These are phyloP conservation scores for Nasalis larvatus DNA, from an alignment of 2,113 vertebrate species.

Conservation along the genomic window DNA sequence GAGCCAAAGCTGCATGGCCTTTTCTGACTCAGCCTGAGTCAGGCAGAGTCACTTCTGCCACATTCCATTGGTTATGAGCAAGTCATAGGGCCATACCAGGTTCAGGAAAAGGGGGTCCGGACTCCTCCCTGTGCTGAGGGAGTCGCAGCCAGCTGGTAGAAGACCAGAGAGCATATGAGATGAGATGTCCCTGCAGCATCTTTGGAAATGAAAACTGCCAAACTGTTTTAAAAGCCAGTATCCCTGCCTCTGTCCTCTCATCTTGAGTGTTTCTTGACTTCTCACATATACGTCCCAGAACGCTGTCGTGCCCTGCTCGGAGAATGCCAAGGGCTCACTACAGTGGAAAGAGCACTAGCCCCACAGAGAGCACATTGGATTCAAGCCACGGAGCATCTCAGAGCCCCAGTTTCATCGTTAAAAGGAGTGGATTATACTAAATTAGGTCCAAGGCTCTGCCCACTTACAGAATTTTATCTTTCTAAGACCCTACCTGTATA, in stretches of 20 bases:
- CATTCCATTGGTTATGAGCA: not conserved
- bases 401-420: not conserved
- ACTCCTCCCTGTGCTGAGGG: not conserved
- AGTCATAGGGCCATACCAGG: not conserved
- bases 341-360: not conserved
- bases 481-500: not conserved
- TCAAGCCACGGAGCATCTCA: not conserved
- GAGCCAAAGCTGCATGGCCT: not conserved
- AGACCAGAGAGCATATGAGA: not conserved
- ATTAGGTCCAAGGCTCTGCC: not conserved
- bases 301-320: accelerated
- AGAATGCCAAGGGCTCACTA: not conserved
- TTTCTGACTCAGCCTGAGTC: not conserved
- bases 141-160: not conserved
- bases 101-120: accelerated
- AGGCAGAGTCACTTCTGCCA: not conserved
- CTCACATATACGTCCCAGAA: accelerated
- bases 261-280: not conserved
- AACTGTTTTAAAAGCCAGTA: not conserved
- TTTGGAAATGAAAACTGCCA: not conserved
- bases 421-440: not conserved
- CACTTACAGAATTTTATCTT: not conserved
- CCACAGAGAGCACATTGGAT: accelerated
- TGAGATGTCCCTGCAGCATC: accelerated
- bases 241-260: not conserved